Percentiles rank a stretch among this genome's conserved stretches.
phyloP scores from a whole-genome alignment of 2,113 vertebrate species.

The Rhabdomys dilectus region DNA sequence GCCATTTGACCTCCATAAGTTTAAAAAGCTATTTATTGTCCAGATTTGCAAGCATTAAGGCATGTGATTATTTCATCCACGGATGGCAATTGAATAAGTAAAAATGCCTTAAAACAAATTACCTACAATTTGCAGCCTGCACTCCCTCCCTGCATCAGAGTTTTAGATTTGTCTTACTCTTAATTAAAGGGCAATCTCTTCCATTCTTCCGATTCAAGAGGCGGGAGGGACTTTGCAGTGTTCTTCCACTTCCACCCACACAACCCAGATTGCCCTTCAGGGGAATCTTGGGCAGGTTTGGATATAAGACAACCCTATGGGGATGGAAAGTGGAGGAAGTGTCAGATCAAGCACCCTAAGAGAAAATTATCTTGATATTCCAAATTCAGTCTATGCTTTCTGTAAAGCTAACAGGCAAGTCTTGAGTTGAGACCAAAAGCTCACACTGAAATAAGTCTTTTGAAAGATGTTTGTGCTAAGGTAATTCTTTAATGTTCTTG shows the following conservation, averaged over 20 bases:
- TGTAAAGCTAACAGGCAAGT: slow-evolving; percentile 52
- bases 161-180: slow-evolving; percentile 50
- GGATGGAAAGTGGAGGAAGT: neutral
- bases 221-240: slow-evolving; percentile 64
- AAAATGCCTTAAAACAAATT: neutral
- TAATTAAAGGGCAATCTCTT: slow-evolving; percentile 52
- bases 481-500: slow-evolving; percentile 54
- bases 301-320: neutral
- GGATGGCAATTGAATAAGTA: neutral
- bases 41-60: neutral
- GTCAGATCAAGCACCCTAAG: slow-evolving; percentile 49
- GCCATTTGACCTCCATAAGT: neutral
- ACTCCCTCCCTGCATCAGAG: neutral
- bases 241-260: slow-evolving; percentile 50
- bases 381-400: slow-evolving; percentile 39
- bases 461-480: slow-evolving; percentile 34
- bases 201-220: slow-evolving; percentile 62
- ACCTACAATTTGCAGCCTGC: neutral
- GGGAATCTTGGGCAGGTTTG: neutral
- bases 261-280: neutral
- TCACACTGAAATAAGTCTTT: slow-evolving; percentile 59
- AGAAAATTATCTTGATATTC: slow-evolving; percentile 36
- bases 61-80: neutral
- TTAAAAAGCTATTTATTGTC: neutral
- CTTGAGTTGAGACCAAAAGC: slow-evolving; percentile 14